Evolutionary conservation across 2,888 invertebrate genomes (phyloP).

Genomic region (Andrena trimmerana): DNA sequence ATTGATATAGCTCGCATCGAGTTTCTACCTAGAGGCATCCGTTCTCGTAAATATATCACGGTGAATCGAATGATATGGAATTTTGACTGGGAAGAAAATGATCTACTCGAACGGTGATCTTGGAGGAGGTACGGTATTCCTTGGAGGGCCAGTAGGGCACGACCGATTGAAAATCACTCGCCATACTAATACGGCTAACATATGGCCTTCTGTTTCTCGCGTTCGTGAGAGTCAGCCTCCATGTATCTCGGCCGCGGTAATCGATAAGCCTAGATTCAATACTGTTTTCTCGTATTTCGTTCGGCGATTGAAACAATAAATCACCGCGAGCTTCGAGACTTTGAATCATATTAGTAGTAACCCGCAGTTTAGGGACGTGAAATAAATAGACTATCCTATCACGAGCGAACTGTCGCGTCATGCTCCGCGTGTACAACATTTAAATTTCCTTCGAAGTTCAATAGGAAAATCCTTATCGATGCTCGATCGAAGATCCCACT

Average conservation of each 20-base stretch:
- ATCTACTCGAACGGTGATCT: conserved; percentile 1
- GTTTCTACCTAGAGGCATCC: not conserved
- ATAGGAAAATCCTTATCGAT: conserved; percentile 11
- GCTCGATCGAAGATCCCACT: conserved; percentile 13
- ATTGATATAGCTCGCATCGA: not conserved
- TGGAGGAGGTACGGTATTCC: not conserved
- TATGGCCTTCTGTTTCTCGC: conserved; percentile 44
- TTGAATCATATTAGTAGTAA: conserved; percentile 30
- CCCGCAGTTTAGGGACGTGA: not conserved
- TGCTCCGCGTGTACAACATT: conserved; percentile 7
- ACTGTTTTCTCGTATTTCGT: conserved; percentile 34
- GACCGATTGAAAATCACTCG: conserved; percentile 47
- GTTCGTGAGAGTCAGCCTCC: conserved; percentile 17
- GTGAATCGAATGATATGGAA: conserved; percentile 9
- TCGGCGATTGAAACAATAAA: conserved; percentile 52
- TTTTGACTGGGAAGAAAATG: not conserved
- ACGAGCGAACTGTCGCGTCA: not conserved
- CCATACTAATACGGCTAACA: conserved; percentile 36
- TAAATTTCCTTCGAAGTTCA: not conserved
- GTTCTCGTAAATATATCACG: conserved; percentile 11
- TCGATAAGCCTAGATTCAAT: conserved; percentile 61
- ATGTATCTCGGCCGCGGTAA: conserved; percentile 26
- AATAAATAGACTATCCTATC: not conserved
- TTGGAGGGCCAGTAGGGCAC: not conserved
- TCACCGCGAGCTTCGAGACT: conserved; percentile 23